Percentiles rank a stretch among this genome's conserved stretches.
Conservation (phyloP, 2,797 vertebrate species). For the Neosilurus hyrtlii region DNA sequence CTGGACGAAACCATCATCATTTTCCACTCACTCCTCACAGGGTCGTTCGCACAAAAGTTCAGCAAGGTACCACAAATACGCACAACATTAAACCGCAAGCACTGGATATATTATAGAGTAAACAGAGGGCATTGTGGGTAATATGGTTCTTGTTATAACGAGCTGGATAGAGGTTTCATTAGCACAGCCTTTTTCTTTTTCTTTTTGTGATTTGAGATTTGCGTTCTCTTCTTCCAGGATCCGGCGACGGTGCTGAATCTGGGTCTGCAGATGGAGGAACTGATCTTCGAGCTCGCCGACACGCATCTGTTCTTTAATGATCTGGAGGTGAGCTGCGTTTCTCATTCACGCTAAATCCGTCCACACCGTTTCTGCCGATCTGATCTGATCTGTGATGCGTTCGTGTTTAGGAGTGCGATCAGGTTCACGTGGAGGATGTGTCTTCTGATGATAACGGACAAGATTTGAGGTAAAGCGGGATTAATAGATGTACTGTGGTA, state of each 20-base stretch:
- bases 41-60: conserved; percentile 95
- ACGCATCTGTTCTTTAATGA: conserved; percentile 99
- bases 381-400: not conserved
- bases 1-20: conserved; percentile 98
- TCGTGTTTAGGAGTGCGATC: conserved; percentile 89
- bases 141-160: no score
- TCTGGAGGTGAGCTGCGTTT: conserved; percentile 79
- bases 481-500: not conserved
- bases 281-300: conserved; percentile 98
- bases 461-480: conserved; percentile 84
- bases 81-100: not conserved
- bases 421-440: conserved; percentile 96
- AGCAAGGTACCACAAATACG: conserved; percentile 80
- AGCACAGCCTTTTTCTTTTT: no score
- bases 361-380: not conserved
- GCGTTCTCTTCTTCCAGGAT: conserved; percentile 72
- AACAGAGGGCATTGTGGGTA: no score
- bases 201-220: not conserved
- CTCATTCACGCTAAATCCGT: not conserved
- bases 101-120: no score
- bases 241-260: conserved; percentile 89
- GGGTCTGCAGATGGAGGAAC: conserved; percentile 96
- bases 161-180: no score
- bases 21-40: conserved; percentile 97
- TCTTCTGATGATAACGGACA: conserved; percentile 98